Base-by-base conservation (phyloP, 1,140 invertebrate species). In the Drosophila azteca region DNA sequence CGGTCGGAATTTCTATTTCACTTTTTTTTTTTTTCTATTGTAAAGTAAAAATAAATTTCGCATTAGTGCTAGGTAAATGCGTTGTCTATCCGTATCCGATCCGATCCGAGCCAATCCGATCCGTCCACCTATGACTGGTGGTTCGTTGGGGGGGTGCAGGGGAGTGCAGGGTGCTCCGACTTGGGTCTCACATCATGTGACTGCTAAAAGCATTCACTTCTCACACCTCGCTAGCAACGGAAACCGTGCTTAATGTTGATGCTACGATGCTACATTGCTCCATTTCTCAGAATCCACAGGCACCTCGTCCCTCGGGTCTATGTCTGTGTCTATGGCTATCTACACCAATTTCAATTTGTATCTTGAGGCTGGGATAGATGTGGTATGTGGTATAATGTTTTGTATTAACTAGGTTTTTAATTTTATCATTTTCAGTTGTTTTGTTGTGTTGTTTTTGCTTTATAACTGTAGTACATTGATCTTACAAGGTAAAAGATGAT, bases 331-430 rank as follows among this genome's bases (percentile, higher is more conserved):
- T 20, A 20, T 20, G 17, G 0, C 17, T 20, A 20, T 20, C 3
- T 31, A 31, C 8, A 39, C 11, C 1, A 0, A 4, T 39, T 0
- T 4, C 3, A 5, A 5, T 39, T 39, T 13, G 9, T 11, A 29
- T 46, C 24, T 26, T 39, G 11, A 31, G 8, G 35, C 35, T 35
- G 35, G 11, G 0, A 9, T 31, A 31, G 31, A 31, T 9, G 31
- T 20, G 17, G 17, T 20, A 20, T 20, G 17, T 20, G 17, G 24
- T 51, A 3, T 15, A 46, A 46, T 55, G 8, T 58, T 79, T 70
- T 82, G 69, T 82, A 87, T 87, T 87, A 87, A 87, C 83, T 87
- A 87, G 58, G 70, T 79, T 87, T 85, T 87, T 87, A 88, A 79
- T 88, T 82, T 85, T 82, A 70, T 82, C 70, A 76, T 82, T 85